Evolutionary conservation across 2,888 invertebrate genomes (phyloP).

Genomic region (Diplolepis rosae): DNA sequence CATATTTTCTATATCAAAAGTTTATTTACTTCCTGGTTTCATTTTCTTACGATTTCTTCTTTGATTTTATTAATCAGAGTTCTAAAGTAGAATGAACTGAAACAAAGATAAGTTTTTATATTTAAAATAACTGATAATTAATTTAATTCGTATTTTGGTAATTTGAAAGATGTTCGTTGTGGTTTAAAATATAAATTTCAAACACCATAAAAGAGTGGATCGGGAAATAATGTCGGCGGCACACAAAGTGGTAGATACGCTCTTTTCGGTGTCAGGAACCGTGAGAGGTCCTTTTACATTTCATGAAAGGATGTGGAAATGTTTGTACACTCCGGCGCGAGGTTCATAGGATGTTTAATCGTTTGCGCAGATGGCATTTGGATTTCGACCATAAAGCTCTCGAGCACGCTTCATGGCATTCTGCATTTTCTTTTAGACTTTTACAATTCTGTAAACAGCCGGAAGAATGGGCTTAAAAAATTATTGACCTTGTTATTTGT

Average conservation of each 20-base stretch:
- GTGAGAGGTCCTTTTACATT: conserved; percentile 57
- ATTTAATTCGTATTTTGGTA: too few species aligned
- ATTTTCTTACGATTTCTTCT: too few species aligned
- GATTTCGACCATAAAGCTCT: not conserved
- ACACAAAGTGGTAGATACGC: conserved; percentile 44
- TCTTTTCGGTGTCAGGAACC: conserved; percentile 59
- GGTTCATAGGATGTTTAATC: conserved; percentile 47
- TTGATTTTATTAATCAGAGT: too few species aligned
- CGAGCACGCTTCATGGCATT: not conserved
- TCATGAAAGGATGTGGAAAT: conserved; percentile 59
- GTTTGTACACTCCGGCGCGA: conserved; percentile 55
- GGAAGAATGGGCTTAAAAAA: not conserved
- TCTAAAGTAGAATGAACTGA: too few species aligned
- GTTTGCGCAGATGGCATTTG: conserved; percentile 61
- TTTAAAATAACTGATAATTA: too few species aligned
- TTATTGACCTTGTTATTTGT: not conserved
- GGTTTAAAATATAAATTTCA: too few species aligned
- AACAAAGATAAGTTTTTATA: too few species aligned
- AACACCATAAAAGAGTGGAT: too few species aligned
- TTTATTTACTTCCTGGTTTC: too few species aligned
- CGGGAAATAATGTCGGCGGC: conserved; percentile 1
- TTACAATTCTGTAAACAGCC: not conserved
- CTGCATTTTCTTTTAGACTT: not conserved
- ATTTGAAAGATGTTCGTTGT: too few species aligned
- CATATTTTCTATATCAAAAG: too few species aligned